These are phyloP conservation scores for Oceanites oceanicus DNA, from an alignment of 2,113 vertebrate genomes.

Conservation along the genomic window DNA sequence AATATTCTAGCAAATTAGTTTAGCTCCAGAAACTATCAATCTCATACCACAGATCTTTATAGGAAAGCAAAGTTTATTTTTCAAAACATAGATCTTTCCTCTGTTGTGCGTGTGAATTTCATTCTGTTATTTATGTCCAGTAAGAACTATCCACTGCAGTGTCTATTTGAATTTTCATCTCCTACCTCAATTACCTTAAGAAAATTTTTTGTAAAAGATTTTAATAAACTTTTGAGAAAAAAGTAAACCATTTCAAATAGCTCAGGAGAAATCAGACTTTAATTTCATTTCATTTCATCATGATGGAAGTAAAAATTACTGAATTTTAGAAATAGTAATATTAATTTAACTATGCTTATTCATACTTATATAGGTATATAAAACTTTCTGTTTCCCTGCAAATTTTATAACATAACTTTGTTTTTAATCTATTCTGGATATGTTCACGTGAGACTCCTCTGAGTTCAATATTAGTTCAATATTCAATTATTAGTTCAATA, in stretches of 20 bases:
- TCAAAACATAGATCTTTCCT: neutral
- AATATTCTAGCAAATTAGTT: neutral
- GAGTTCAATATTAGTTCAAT: neutral
- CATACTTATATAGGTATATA: neutral
- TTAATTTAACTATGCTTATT: neutral
- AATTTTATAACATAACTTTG: neutral
- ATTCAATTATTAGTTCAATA: no score
- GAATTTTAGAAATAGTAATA: neutral
- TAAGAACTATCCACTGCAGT: neutral
- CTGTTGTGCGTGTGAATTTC: neutral
- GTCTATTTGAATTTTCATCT: neutral
- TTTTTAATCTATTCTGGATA: neutral
- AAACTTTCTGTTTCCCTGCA: neutral
- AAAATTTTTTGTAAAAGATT: neutral
- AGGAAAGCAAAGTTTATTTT: neutral
- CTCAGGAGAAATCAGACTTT: neutral
- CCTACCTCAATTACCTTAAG: neutral
- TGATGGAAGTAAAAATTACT: neutral
- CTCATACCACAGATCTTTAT: neutral
- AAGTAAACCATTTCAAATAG: neutral
- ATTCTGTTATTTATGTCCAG: neutral
- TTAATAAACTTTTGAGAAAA: neutral
- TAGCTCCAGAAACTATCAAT: neutral
- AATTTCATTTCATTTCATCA: neutral
- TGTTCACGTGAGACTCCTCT: fast-evolving